Base-by-base conservation (phyloP, 2,797 vertebrate genomes). In the Heliangelus exortis region DNA sequence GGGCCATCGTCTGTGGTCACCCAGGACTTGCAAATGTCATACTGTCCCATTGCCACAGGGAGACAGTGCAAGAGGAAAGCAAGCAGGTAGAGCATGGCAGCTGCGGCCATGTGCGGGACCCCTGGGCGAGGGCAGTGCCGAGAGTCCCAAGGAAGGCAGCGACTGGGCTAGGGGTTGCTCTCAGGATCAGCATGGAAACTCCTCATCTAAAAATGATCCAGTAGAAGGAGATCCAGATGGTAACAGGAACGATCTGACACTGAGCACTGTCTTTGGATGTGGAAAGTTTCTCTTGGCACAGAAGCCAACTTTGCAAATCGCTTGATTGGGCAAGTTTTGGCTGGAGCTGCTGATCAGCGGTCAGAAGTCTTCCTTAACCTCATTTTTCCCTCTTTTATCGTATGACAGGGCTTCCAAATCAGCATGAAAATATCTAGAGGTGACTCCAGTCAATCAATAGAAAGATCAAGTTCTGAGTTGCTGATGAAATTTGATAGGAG, bases 21-120 rank as follows among this genome's bases (percentile, higher is more conserved):
- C 98, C 99, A 99, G 97, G 99, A 99, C 97, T 99, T 99, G 98
- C 99, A 99, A 98, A 98, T 98, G 96, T 99, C 99, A 91, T 99
- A 99, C 97, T 99, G 98, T 97, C 98, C 98, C 97, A 98, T 96
- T 76, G 98, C 98, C 97, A 98, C 98, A 69, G 98, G 98, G 94
- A 99, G 96, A 95, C 97, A 98, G 96, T 97, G 98, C 97, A 99
- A 95, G 94, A 98, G 86, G 96, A 98, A 93, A 7, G 93, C 97
- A 68, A 97, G 97, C 97, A 98, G 98, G 91, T 87, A 97, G 97
- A 98, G 98, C 99, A 99, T 99, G 98, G 98, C 98, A 97, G 96
- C 61, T 55, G 95, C 22, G 41, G 87, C 97, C 96, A 87, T 36
- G 96, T 20, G 33, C 16, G 87, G 95, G 95, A 48, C 50, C 96